Evolutionary conservation across 2,113 vertebrate species (phyloP), one percentile per base, ranked within the genome.

Genomic region (Chloebia gouldiae): DNA sequence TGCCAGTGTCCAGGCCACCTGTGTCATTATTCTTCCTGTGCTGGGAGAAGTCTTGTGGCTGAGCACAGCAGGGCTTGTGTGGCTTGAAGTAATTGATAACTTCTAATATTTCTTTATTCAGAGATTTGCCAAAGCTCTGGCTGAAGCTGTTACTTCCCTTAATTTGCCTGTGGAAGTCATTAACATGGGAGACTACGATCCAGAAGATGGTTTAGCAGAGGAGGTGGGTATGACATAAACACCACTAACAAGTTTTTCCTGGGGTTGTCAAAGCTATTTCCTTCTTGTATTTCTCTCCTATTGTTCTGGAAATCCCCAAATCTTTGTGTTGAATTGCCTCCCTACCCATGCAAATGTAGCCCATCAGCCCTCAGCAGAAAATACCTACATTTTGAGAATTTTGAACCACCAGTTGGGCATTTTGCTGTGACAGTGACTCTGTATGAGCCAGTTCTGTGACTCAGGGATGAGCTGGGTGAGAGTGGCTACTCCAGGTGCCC

Each of bases 131-230:
- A 35, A 83, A 30, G 73, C 84, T 86, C 98, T 99, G 56, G 97
- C 98, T 19, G 97, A 98, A 88, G 98, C 98, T 14, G 95, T 99
- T 69, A 23, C 42, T 57, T 37, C 85, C 66, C 86, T 98, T 30
- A 92, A 96, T n/a, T 88, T 99, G 72, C 96, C 98, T 5, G 98
- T 98, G 24, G 97, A 98, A 56, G 81, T 98, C 63, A 95, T 98
- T 72, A 98, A 98, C 97, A 95, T 99, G 98, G 98, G 98, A 81
- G 98, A 98, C 50, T 99, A 98, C 23, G 99, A 99, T 93, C 99
- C 99, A 15, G 99, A 99, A 20, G 99, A 99, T 90, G 97, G 84
- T 31, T 97, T 99, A 11, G 87, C 95, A 42, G 98, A 99, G 42
- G 99, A 99, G 98, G 99, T 99, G 77, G 77, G 98, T 64, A 6